Conservation (phyloP, 1,140 invertebrate species). For the Drosophila equinoxialis region DNA sequence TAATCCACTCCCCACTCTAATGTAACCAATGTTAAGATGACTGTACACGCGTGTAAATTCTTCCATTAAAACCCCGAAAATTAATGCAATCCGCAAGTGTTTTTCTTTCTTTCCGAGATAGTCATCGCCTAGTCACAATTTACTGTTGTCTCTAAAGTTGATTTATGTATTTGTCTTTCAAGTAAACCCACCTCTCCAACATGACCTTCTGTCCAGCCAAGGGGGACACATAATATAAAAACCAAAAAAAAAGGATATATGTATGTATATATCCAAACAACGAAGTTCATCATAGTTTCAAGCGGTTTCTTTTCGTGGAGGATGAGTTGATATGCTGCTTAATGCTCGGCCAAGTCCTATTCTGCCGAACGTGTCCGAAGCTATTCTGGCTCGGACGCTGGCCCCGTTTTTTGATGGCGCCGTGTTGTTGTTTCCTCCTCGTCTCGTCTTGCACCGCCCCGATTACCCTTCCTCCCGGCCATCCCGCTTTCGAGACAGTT, state of each 20-base stretch:
- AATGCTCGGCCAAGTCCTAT: not conserved
- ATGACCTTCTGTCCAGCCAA: conserved; percentile 1
- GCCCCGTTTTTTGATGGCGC: conserved; percentile 19
- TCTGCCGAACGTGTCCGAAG: conserved; percentile 1
- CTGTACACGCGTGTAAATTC: conserved; percentile 57
- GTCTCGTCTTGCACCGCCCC: too few species aligned
- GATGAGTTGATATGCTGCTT: conserved; percentile 2
- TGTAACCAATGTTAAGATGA: conserved; percentile 58
- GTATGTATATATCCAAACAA: not conserved
- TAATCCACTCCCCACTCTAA: conserved; percentile 36
- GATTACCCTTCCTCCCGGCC: not conserved
- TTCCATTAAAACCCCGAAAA: conserved; percentile 56
- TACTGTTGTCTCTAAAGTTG: too few species aligned
- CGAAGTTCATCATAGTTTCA: conserved; percentile 11
- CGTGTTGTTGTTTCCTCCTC: too few species aligned
- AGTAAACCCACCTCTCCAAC: not conserved
- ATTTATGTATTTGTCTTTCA: too few species aligned
- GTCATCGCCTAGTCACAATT: too few species aligned
- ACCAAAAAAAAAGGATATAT: not conserved
- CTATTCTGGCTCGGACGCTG: conserved; percentile 15
- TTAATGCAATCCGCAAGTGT: not conserved
- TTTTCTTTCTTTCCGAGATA: not conserved
- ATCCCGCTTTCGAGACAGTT: not conserved
- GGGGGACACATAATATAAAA: not conserved
- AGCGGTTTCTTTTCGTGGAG: not conserved